A percentile compares a stretch with the other conserved stretches of the same genome.
phyloP scores from a whole-genome alignment of 2,797 vertebrate species.

The Sebastiscus albofasciatus region DNA sequence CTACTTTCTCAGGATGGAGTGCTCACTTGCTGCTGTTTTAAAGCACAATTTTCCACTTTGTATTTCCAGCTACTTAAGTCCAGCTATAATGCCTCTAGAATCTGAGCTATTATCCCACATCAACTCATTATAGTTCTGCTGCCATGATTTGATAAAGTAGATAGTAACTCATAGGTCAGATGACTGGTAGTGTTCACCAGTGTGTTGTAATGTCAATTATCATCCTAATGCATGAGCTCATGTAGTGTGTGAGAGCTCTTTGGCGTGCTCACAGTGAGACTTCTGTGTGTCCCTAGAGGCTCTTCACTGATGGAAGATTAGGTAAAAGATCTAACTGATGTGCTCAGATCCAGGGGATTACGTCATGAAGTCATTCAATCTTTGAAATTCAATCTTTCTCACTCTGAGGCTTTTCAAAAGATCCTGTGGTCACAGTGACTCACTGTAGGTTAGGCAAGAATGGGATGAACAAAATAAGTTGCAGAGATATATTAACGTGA shows the following conservation, averaged over 20 bases:
- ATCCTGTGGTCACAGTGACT: neutral
- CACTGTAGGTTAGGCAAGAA: neutral
- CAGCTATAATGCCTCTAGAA: neutral
- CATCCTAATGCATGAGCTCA: slow-evolving; percentile 4
- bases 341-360: slow-evolving; percentile 15
- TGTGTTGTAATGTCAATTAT: neutral
- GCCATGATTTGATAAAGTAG: neutral
- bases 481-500: neutral
- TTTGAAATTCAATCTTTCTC: slow-evolving; percentile 50
- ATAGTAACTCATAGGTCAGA: neutral
- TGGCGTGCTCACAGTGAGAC: neutral
- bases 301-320: slow-evolving; percentile 19
- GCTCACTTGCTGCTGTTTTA: neutral
- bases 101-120: neutral
- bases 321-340: slow-evolving; percentile 30
- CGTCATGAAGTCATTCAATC: slow-evolving; percentile 20
- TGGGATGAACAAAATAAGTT: neutral
- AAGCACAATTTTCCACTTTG: neutral
- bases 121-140: neutral
- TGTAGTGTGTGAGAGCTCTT: neutral
- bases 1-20: neutral
- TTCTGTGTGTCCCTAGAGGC: slow-evolving; percentile 16
- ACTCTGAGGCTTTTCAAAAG: slow-evolving; percentile 13
- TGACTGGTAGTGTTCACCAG: neutral
- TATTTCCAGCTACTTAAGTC: neutral